Evolutionary conservation across 2,113 vertebrate species (phyloP).

Genomic region (Oreocharis arfaki): DNA sequence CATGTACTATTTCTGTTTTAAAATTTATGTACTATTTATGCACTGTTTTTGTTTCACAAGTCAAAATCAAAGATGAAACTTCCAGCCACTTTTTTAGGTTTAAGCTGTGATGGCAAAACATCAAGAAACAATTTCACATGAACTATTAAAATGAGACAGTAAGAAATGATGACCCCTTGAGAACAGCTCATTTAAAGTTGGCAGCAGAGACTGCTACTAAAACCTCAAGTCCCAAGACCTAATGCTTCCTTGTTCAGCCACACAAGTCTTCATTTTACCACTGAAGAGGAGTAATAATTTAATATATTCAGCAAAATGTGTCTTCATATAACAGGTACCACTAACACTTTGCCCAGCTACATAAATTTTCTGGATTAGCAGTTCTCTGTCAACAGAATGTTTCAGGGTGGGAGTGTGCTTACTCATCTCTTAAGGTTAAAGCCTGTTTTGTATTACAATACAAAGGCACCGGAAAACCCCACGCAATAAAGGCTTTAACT

Average conservation of each 20-base stretch:
- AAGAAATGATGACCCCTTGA: background rate
- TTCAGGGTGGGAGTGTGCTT: accelerated
- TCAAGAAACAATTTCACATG: background rate
- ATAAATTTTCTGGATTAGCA: background rate
- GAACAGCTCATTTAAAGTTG: background rate
- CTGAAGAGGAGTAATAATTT: background rate
- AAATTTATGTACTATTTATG: background rate
- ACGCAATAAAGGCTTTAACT: background rate
- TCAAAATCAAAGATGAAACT: background rate
- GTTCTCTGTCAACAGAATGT: background rate
- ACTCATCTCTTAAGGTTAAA: background rate
- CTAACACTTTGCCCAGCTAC: background rate
- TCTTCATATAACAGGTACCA: background rate
- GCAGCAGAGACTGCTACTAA: background rate
- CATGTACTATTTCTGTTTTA: background rate
- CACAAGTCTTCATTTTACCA: background rate
- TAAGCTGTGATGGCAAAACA: background rate
- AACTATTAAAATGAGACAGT: background rate
- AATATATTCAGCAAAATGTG: background rate
- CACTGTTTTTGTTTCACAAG: background rate
- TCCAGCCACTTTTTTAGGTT: background rate
- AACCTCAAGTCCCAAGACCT: background rate
- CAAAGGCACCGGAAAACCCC: background rate
- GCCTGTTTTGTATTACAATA: background rate
- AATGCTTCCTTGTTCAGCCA: background rate